Base-by-base conservation (phyloP, 2,113 vertebrate genomes). In the Patagioenas fasciata region DNA sequence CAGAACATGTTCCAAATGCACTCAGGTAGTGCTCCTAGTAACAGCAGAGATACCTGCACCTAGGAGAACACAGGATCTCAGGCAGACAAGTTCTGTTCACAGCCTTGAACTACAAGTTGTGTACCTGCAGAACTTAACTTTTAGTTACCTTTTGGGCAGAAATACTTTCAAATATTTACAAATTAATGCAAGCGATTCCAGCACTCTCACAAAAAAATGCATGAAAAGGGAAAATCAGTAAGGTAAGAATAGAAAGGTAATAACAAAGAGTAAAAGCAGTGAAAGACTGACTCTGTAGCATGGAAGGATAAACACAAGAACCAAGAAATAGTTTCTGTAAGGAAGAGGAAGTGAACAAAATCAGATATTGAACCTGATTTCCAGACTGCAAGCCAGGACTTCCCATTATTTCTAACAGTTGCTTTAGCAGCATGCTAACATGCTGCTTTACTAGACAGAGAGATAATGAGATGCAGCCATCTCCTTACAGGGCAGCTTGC, bases 11-110 rank as follows among this genome's bases (percentile, higher is more conserved):
- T 87, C 89, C 84, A 96, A 72, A 91, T 20, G 19, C 32, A 67
- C 50, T 92, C 70, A 70, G 74, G 74, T 78, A 40, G 79, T 81
- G 36, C 61, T 96, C 84, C 89, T 93, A 86, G 80, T 67, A 64
- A 38, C 77, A 85, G 28, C 10, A 48, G 77, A 81, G 32, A 84
- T 40, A 71, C 81, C 57, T 93, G 74, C 40, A 26, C 79, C 15
- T 56, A 74, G 79, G 36, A 79, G 38, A 58, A 64, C 17, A 10
- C 11, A 42, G 29, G 15, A 48, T 85, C 34, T 42, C 36, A 67
- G 60, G 36, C n/a, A 94, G 50, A 89, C 15, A 6, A 86, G 79
- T 85, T 71, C 48, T 60, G 5, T 74, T 80, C 34, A 44, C 24
- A 82, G n/a, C 4, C 38, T 29, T 74, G 28, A 66, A 28, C 5